Base-by-base conservation (phyloP, 2,113 vertebrate species). In the Chloropsis cyanopogon region DNA sequence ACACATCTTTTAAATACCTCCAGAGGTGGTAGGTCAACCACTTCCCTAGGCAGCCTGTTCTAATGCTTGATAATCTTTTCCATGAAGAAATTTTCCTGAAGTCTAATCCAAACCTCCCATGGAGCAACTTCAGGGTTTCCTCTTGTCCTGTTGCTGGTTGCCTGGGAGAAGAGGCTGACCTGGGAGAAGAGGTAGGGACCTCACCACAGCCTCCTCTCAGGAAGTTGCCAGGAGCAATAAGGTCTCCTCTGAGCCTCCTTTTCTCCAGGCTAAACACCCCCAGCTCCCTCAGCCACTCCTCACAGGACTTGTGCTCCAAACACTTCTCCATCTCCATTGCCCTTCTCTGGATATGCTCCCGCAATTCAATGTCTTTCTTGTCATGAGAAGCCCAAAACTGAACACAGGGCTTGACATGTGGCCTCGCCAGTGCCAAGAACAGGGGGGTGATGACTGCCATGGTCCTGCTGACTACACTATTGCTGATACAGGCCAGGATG, bases 361-460 rank as follows among this genome's bases (percentile, higher is more conserved):
- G n/a, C 22, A 64, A 14, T 33, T 84, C 49, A 39, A 28, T 28
- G 11, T 54, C n/a, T 26, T 63, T 72, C 28, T 46, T 47, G 18
- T 39, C 18, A 22, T 46, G 23, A 64, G 28, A 25, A 17, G 18
- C 49, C 33, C 49, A 64, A 54, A 84, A 47, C 9, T 54, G 28
- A 64, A 46, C n/a, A 39, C 14, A 15, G 23, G 13, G 5, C 20
- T 37, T 39, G 22, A 54, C 13, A 14, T 33, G 22, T 0, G 0
- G 7, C 50, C 23, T 73, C 7, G 1, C 9, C 69, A 47, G 22
- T 41, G 59, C 49, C 28, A 23, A 28, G 25, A 39, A 9, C 11
- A 33, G 21, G 12, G 39, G 28, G 5, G n/a, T 33, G 23, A n/a
- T 28, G 6, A 23, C 19, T 39, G 10, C 28, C n/a, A 3, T 14